Percentiles rank a stretch among this genome's conserved stretches.
phyloP scores from a whole-genome alignment of 2,113 vertebrate species.

The Hippocampus barbouri region DNA sequence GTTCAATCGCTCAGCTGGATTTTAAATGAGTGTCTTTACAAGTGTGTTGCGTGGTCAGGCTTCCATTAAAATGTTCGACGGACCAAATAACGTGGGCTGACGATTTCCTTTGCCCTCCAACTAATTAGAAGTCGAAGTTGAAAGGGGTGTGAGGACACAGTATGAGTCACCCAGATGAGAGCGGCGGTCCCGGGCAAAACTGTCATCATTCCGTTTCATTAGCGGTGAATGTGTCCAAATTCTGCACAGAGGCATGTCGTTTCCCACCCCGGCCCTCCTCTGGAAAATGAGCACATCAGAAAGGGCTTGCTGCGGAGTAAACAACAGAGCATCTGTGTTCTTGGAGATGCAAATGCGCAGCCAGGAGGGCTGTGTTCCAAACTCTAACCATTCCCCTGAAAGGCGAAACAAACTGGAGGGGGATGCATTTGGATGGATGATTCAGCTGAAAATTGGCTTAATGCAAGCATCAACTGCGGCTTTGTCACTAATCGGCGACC shows the following conservation, averaged over 20 bases:
- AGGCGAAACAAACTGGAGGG: constrained; percentile 36
- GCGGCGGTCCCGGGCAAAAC: constrained; percentile 33
- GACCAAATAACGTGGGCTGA: constrained; percentile 11
- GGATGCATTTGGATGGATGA: constrained; percentile 43
- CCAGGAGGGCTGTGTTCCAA: constrained; percentile 30
- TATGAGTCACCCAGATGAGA: constrained; percentile 33
- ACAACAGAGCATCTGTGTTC: constrained; percentile 53
- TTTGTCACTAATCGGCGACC: constrained; percentile 45
- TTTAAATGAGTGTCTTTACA: constrained; percentile 3
- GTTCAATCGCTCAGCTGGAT: constrained; percentile 19
- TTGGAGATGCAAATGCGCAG: constrained; percentile 41
- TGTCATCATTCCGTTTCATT: constrained; percentile 57
- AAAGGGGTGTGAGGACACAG: constrained; percentile 32
- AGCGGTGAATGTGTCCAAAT: constrained; percentile 48
- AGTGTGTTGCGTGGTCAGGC: constrained; percentile 3
- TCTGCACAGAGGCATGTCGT: constrained; percentile 32
- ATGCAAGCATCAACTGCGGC: constrained; percentile 40
- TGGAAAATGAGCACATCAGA: constrained; percentile 50
- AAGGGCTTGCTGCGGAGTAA: constrained; percentile 26
- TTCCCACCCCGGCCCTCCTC: constrained; percentile 22
- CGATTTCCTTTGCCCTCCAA: constrained; percentile 22
- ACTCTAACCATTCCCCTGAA: constrained; percentile 32
- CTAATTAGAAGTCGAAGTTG: constrained; percentile 39
- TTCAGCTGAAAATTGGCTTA: constrained; percentile 48
- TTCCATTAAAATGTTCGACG: constrained; percentile 2